Conservation (phyloP, 2,113 vertebrate genomes). For the Plectropomus leopardus region DNA sequence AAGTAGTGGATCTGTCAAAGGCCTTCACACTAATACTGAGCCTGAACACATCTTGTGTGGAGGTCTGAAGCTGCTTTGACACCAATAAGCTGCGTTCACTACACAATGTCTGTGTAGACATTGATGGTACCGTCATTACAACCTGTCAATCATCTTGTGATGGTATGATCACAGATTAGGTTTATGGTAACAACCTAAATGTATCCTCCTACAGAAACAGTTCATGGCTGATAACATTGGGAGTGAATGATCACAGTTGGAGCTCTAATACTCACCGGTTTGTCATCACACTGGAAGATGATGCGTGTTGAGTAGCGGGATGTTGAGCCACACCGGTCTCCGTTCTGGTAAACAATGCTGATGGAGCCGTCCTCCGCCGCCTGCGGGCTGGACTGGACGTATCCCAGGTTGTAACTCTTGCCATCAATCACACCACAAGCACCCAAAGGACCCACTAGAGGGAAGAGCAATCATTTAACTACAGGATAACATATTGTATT, state of each 20-base stretch:
- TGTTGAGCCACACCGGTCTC: slow-evolving; percentile 85
- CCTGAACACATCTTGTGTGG: too few species aligned
- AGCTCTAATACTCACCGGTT: slow-evolving; percentile 77
- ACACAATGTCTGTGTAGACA: too few species aligned
- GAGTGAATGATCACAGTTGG: too few species aligned
- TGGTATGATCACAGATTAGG: too few species aligned
- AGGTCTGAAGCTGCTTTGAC: too few species aligned
- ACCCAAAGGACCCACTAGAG: slow-evolving; percentile 90
- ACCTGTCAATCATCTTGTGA: not conserved
- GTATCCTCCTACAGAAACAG: not conserved
- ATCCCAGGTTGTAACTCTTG: slow-evolving; percentile 87
- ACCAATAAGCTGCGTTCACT: too few species aligned
- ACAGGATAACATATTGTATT: too few species aligned
- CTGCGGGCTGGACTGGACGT: slow-evolving; percentile 91
- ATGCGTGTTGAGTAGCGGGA: slow-evolving; percentile 92
- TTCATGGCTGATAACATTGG: not conserved
- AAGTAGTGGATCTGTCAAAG: too few species aligned
- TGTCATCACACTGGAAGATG: slow-evolving; percentile 91
- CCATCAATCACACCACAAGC: slow-evolving; percentile 86
- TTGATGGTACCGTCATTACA: not conserved
- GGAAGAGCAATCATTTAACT: not conserved
- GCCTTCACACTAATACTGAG: too few species aligned
- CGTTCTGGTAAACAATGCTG: slow-evolving; percentile 91
- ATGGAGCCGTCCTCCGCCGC: slow-evolving; percentile 90
- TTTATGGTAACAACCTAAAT: not conserved